Conservation (phyloP, 2,888 invertebrate genomes). For the Plutella xylostella region DNA sequence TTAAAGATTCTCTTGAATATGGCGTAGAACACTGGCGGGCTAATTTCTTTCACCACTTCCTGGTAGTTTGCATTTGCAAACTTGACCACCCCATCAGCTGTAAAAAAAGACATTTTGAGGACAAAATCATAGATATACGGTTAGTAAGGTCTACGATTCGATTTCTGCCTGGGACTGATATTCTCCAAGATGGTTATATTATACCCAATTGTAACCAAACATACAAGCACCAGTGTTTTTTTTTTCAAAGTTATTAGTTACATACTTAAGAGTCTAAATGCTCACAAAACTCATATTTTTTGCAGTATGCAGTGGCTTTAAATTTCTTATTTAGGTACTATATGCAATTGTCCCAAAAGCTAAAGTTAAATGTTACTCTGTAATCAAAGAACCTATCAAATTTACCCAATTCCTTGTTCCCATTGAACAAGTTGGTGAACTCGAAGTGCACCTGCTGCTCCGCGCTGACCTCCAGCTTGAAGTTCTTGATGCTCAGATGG, state of each 20-base stretch:
- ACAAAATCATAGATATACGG: too few relatives aligned
- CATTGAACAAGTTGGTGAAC: background rate
- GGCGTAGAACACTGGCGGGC: background rate
- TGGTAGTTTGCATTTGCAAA: conserved; percentile 8
- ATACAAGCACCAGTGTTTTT: too few relatives aligned
- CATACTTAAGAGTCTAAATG: too few relatives aligned
- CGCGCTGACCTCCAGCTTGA: background rate
- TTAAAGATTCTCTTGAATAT: conserved; percentile 6
- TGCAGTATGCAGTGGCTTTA: background rate
- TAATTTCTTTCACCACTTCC: background rate
- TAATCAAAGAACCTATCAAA: too few relatives aligned
- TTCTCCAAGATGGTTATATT: too few relatives aligned
- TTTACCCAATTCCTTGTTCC: conserved; percentile 5
- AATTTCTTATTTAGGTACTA: background rate
- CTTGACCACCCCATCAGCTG: conserved; percentile 1
- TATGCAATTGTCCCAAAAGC: too few relatives aligned
- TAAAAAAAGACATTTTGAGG: background rate
- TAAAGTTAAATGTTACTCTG: background rate
- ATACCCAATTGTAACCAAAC: too few relatives aligned
- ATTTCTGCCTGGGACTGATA: too few relatives aligned
- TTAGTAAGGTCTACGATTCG: too few relatives aligned
- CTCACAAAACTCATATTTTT: too few relatives aligned
- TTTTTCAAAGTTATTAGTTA: too few relatives aligned
- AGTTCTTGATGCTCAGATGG: background rate
- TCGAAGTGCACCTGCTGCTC: background rate